Evolutionary conservation across 2,888 invertebrate species (phyloP).

Genomic region (Temnothorax rugatulus): DNA sequence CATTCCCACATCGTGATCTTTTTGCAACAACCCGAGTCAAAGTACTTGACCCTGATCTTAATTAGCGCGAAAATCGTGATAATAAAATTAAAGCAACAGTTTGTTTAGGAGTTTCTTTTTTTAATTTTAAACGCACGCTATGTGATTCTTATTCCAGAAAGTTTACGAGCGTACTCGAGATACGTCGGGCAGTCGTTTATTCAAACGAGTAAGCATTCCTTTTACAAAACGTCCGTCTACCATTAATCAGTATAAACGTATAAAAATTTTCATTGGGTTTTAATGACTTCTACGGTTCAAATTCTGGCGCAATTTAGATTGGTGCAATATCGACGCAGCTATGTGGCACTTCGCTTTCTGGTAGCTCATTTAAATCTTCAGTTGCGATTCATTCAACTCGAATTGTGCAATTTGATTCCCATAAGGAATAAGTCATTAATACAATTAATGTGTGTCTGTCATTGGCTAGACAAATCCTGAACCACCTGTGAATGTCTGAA

Average conservation of each 20-base stretch:
- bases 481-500: not conserved
- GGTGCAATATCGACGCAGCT: slow-evolving; percentile 31
- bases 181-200: slow-evolving; percentile 3
- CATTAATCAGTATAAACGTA: slow-evolving; percentile 54
- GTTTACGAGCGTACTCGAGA: slow-evolving; percentile 21
- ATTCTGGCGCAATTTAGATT: slow-evolving; percentile 52
- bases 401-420: slow-evolving; percentile 56
- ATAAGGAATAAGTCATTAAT: slow-evolving; percentile 51
- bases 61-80: slow-evolving; percentile 66
- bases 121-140: not conserved
- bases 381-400: slow-evolving; percentile 14
- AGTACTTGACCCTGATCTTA: slow-evolving; percentile 74
- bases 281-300: slow-evolving; percentile 56
- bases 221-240: slow-evolving; percentile 9
- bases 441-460: slow-evolving; percentile 63
- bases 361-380: slow-evolving; percentile 53
- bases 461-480: not conserved
- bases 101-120: not conserved
- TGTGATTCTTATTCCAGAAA: not conserved
- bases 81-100: not conserved
- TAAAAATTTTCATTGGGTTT: slow-evolving; percentile 59
- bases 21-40: slow-evolving; percentile 63
- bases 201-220: not conserved
- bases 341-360: slow-evolving; percentile 51
- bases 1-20: slow-evolving; percentile 54